A percentile compares a stretch with the other conserved stretches of the same genome.
These are phyloP conservation scores for Neelides folsomi DNA, from an alignment of 2,888 invertebrate species.

Conservation along the genomic window DNA sequence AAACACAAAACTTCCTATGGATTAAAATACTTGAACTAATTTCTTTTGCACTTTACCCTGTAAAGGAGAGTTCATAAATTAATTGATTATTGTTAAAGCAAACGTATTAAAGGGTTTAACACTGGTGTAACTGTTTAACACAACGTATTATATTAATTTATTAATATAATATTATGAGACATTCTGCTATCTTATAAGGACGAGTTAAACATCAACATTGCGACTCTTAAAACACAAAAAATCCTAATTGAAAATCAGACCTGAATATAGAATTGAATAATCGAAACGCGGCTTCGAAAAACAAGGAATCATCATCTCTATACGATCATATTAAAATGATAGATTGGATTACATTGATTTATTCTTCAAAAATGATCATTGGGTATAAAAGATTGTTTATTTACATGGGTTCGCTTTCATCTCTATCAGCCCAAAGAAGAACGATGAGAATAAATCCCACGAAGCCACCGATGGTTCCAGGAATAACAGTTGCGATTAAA, in stretches of 20 bases:
- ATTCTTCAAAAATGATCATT: not conserved
- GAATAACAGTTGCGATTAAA: conserved; percentile 20
- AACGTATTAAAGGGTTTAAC: too few species aligned
- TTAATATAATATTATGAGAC: too few species aligned
- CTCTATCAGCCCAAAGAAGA: conserved; percentile 27
- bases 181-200: too few species aligned
- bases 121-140: too few species aligned
- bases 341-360: not conserved
- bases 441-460: conserved; percentile 28
- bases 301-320: conserved; percentile 30
- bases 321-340: conserved; percentile 3
- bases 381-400: not conserved
- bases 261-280: conserved; percentile 24
- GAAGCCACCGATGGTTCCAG: conserved; percentile 28
- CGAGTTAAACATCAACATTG: too few species aligned
- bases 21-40: too few species aligned
- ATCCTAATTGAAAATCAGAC: conserved; percentile 9
- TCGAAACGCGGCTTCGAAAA: conserved; percentile 33
- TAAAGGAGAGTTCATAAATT: too few species aligned
- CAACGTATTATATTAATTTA: too few species aligned
- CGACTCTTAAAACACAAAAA: too few species aligned
- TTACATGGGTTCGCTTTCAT: conserved; percentile 29
- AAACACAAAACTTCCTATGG: too few species aligned
- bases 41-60: too few species aligned
- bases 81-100: too few species aligned